phyloP scores from a whole-genome alignment of 2,797 vertebrate genomes.

The Pogoniulus pusillus region DNA sequence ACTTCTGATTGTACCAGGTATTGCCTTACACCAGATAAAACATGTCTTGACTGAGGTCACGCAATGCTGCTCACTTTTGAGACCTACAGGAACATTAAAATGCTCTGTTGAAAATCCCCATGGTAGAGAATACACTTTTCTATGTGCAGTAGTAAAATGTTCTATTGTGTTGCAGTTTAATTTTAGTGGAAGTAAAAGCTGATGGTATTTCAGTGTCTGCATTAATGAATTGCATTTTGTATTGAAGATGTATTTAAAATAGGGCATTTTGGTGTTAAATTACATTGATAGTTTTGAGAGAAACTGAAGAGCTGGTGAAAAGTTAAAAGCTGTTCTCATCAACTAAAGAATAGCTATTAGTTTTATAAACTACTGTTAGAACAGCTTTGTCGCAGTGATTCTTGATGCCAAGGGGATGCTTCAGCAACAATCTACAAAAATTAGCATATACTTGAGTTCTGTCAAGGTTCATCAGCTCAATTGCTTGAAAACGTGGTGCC shows the following conservation, averaged over 20 bases:
- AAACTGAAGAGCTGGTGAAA: slow-evolving; percentile 14
- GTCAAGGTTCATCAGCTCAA: neutral
- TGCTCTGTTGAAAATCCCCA: neutral
- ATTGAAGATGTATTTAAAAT: slow-evolving; percentile 24
- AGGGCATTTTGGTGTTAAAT: neutral
- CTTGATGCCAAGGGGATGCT: neutral
- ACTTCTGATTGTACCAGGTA: neutral
- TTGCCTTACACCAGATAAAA: neutral
- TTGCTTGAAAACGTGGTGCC: neutral
- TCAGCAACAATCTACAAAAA: neutral
- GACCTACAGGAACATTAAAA: neutral
- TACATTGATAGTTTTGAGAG: slow-evolving; percentile 34
- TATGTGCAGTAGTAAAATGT: neutral
- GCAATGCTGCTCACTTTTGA: neutral
- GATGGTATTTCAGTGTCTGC: neutral
- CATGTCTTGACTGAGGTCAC: neutral
- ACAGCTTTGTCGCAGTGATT: neutral
- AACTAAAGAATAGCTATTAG: neutral
- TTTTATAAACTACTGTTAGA: neutral
- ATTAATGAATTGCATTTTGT: neutral
- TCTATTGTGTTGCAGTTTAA: neutral
- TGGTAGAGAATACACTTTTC: neutral
- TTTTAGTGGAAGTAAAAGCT: neutral
- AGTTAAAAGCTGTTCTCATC: neutral
- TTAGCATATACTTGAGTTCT: neutral